Evolutionary conservation across 1,140 invertebrate species (phyloP).

Genomic region (Oscheius sp.): DNA sequence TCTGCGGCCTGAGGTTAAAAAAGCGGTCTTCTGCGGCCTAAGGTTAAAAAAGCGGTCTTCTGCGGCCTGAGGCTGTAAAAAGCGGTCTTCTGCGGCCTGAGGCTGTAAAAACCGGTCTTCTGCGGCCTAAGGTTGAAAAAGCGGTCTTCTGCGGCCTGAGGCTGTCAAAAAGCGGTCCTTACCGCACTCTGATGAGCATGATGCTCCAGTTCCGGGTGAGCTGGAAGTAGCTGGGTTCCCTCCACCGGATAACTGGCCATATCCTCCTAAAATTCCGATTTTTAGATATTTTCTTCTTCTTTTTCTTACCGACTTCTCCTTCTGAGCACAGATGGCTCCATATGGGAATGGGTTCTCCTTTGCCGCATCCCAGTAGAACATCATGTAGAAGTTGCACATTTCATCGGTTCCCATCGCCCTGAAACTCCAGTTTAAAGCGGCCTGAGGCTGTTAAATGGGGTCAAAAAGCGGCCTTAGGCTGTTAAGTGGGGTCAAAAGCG

Average conservation of each 20-base stretch:
- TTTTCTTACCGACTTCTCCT: conserved; percentile 17
- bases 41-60: neutral
- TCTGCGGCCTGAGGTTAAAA: neutral
- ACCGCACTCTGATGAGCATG: conserved; percentile 52
- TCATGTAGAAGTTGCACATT: conserved; percentile 62
- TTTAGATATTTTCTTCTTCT: too few species aligned
- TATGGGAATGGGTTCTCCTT: conserved; percentile 55
- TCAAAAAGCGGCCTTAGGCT: too few species aligned
- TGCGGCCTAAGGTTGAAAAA: neutral
- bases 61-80: conserved; percentile 8
- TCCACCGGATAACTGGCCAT: conserved; percentile 54
- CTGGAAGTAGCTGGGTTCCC: conserved; percentile 50
- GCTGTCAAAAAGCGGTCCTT: too few species aligned
- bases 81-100: neutral
- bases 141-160: neutral
- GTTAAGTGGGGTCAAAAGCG: neutral
- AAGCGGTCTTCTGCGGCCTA: neutral
- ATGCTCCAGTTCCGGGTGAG: conserved; percentile 57
- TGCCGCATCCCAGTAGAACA: conserved; percentile 58
- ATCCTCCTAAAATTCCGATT: neutral
- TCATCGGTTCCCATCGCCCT: conserved; percentile 55
- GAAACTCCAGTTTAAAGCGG: conserved; percentile 19
- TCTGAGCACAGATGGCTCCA: conserved; percentile 48
- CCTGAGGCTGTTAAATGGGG: too few species aligned
- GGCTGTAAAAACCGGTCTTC: neutral